Evolutionary conservation across 2,797 vertebrate genomes (phyloP).

Genomic region (Pipistrellus pygmaeus): DNA sequence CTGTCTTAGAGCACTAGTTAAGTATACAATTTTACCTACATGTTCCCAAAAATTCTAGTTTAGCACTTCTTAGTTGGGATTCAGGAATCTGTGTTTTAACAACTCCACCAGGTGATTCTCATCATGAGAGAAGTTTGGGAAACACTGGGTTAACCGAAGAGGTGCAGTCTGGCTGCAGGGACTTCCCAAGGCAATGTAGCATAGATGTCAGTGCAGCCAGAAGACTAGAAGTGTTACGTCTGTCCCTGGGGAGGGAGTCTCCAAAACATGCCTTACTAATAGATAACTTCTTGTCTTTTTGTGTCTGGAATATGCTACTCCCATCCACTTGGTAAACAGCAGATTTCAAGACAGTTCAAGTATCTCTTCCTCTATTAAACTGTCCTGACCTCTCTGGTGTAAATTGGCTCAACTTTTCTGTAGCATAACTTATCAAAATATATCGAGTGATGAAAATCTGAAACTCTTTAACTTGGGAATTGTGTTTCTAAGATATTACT

Average conservation of each 20-base stretch:
- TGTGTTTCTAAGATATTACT: background rate
- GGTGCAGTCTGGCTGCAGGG: background rate
- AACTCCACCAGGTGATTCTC: too few relatives aligned
- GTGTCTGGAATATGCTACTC: background rate
- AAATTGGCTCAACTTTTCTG: background rate
- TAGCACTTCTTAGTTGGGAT: too few relatives aligned
- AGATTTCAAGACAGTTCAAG: conserved; percentile 18
- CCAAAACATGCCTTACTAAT: background rate
- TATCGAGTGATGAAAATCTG: background rate
- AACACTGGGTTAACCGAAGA: background rate
- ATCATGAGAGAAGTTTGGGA: too few relatives aligned
- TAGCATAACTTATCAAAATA: conserved; percentile 30
- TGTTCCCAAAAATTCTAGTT: too few relatives aligned
- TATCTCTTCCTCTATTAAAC: background rate
- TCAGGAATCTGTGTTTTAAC: too few relatives aligned
- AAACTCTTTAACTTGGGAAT: background rate
- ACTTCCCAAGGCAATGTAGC: background rate
- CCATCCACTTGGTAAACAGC: background rate
- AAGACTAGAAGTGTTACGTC: background rate
- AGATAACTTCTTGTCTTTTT: background rate
- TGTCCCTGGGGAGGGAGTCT: background rate
- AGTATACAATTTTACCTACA: too few relatives aligned
- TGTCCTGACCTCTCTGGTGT: background rate
- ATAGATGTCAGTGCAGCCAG: background rate
- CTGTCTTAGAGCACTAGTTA: too few relatives aligned